Conservation (phyloP, 2,888 invertebrate species). For the Chloromyia formosa region DNA sequence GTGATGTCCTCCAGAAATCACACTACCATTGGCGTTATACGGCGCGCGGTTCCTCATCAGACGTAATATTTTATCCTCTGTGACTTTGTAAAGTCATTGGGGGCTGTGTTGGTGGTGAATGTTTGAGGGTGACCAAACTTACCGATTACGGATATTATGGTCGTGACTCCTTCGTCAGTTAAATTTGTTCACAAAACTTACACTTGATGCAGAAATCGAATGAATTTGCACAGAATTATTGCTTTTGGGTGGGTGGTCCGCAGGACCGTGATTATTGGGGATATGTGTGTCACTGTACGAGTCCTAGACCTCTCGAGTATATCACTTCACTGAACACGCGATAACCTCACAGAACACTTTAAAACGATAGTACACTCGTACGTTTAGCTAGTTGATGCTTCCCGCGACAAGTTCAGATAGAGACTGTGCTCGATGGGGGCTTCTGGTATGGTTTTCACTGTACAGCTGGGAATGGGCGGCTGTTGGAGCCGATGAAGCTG, state of each 20-base stretch:
- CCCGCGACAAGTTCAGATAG: constrained; percentile 21
- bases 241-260: not conserved
- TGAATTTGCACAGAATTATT: not conserved
- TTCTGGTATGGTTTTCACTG: constrained; percentile 29
- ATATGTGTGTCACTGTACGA: not conserved
- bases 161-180: not conserved
- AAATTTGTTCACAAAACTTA: not conserved
- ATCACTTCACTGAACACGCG: constrained; percentile 14
- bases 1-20: too few species aligned
- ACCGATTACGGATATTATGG: not conserved
- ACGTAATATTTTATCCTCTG: not conserved
- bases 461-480: constrained; percentile 1
- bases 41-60: too few species aligned
- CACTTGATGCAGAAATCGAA: not conserved
- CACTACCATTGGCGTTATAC: too few species aligned
- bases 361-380: not conserved
- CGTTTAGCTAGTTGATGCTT: not conserved
- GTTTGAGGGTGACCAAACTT: not conserved
- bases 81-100: not conserved
- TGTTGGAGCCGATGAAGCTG: not conserved
- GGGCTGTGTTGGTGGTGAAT: not conserved
- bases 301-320: not conserved
- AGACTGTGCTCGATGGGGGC: constrained; percentile 28
- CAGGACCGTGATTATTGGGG: not conserved
- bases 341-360: constrained; percentile 8